A percentile compares a stretch with the other conserved stretches of the same genome.
Evolutionary conservation across 1,140 invertebrate species (phyloP).

Genomic region (Subanguina moxae): DNA sequence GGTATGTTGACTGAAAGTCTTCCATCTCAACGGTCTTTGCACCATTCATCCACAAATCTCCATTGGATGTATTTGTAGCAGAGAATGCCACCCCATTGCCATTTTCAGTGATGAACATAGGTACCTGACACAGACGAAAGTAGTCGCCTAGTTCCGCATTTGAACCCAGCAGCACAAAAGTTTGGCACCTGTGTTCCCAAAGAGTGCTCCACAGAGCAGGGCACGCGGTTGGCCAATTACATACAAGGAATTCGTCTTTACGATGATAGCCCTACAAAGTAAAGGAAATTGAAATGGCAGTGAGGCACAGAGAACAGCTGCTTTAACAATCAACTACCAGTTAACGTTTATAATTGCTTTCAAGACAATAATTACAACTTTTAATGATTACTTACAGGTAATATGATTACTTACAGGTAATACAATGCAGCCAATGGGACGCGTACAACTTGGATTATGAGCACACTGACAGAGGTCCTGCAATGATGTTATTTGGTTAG

Average conservation of each 20-base stretch:
- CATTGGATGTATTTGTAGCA: background rate
- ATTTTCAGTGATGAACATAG: no score
- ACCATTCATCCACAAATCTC: background rate
- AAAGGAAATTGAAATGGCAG: background rate
- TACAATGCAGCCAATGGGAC: conserved; percentile 19
- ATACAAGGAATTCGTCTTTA: conserved; percentile 51
- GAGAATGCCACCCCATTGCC: background rate
- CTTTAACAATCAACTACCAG: no score
- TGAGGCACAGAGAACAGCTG: no score
- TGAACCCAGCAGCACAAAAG: conserved; percentile 38
- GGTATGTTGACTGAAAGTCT: conserved; percentile 5
- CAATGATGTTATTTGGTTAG: conserved; percentile 20
- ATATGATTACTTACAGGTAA: conserved; percentile 40
- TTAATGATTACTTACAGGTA: no score
- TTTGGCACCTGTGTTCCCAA: conserved; percentile 47
- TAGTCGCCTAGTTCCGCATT: conserved; percentile 34
- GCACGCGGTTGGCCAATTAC: conserved; percentile 34
- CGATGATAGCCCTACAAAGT: conserved; percentile 53
- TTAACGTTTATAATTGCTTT: no score
- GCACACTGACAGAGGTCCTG: conserved; percentile 49
- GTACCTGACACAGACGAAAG: conserved; percentile 3
- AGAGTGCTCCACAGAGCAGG: conserved; percentile 43
- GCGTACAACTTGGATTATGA: conserved; percentile 38
- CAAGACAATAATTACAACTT: no score
- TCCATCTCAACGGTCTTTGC: background rate